phyloP scores from a whole-genome alignment of 2,888 invertebrate genomes.

The Eupelmus urozonus region DNA sequence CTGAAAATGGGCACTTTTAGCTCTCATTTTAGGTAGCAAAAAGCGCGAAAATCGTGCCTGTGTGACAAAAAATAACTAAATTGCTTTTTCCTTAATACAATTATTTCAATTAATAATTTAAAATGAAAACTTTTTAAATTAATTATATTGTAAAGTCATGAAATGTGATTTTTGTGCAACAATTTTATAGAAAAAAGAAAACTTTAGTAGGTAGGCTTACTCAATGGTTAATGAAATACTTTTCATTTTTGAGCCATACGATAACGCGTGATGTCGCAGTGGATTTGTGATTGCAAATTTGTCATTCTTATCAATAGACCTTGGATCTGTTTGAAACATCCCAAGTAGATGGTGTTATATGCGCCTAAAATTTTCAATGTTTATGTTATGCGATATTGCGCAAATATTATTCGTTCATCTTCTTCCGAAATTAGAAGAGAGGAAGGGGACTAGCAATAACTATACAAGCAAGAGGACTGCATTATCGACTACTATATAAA shows the following conservation, averaged over 20 bases:
- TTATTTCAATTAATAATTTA: no score
- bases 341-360: neutral
- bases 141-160: no score
- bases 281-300: conserved; percentile 37
- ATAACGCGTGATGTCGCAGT: conserved; percentile 21
- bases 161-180: no score
- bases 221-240: conserved; percentile 1
- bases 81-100: no score
- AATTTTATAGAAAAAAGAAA: no score
- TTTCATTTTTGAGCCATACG: neutral
- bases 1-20: no score
- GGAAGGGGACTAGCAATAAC: neutral
- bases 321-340: conserved; percentile 26
- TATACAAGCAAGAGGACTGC: conserved; percentile 8
- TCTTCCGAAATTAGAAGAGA: neutral
- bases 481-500: conserved; percentile 31
- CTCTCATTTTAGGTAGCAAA: no score
- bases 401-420: conserved; percentile 1
- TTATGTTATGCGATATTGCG: conserved; percentile 22
- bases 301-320: conserved; percentile 32
- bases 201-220: neutral
- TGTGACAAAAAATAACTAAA: no score
- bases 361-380: conserved; percentile 17
- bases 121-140: no score
- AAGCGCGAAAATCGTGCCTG: no score